A percentile compares a stretch with the other conserved stretches of the same genome.
phyloP scores from a whole-genome alignment of 2,113 vertebrate species.

The Lophochroa leadbeateri region DNA sequence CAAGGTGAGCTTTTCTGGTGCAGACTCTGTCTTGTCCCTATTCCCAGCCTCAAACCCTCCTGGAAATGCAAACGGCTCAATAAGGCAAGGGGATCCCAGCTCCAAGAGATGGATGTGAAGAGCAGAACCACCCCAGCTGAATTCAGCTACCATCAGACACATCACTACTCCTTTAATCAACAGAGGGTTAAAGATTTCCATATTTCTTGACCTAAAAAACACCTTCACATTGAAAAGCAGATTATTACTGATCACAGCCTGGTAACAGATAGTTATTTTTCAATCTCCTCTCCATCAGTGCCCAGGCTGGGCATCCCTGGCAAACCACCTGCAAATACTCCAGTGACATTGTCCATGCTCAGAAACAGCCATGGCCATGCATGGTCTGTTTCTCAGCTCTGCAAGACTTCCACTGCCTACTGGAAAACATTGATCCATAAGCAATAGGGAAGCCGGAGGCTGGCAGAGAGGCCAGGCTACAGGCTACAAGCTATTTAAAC shows the following conservation, averaged over 20 bases:
- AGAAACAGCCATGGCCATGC: background rate
- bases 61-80: background rate
- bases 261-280: background rate
- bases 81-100: background rate
- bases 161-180: slow-evolving; percentile 19
- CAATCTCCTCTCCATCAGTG: background rate
- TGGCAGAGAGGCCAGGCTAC: background rate
- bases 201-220: slow-evolving; percentile 24
- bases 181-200: slow-evolving; percentile 7
- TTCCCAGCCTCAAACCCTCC: background rate
- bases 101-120: rapidly evolving
- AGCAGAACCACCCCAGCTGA: background rate
- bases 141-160: slow-evolving; percentile 21
- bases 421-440: background rate
- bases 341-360: background rate
- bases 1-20: background rate
- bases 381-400: background rate
- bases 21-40: background rate
- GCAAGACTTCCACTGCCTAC: background rate
- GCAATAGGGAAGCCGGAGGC: background rate
- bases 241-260: background rate
- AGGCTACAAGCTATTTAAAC: background rate
- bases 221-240: background rate
- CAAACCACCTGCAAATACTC: background rate
- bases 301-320: background rate